Evolutionary conservation across 2,888 invertebrate genomes (phyloP).

Genomic region (Mamestra brassicae): DNA sequence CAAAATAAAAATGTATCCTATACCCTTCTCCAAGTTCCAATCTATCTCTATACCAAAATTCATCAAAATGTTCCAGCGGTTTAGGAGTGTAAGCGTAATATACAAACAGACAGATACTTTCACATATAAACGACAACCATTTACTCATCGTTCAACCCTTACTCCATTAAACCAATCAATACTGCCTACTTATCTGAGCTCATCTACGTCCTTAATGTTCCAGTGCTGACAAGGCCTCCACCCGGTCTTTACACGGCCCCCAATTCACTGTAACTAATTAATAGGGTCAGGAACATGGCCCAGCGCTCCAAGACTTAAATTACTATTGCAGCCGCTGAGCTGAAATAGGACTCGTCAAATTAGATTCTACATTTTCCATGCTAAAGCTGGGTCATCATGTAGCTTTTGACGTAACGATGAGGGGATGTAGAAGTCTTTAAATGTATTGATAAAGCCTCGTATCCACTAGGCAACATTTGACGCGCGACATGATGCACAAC

Average conservation of each 20-base stretch:
- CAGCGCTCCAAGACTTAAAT: slow-evolving; percentile 30
- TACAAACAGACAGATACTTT: background rate
- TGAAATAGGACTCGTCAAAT: slow-evolving; percentile 1
- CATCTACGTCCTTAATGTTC: slow-evolving; percentile 33
- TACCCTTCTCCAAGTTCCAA: too few relatives aligned
- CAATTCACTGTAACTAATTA: slow-evolving; percentile 52
- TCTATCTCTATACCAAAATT: background rate
- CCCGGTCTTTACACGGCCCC: slow-evolving; percentile 47
- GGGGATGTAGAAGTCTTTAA: background rate
- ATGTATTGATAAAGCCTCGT: too few relatives aligned
- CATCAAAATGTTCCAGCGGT: background rate
- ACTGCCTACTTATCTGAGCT: slow-evolving; percentile 18
- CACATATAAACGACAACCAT: too few relatives aligned
- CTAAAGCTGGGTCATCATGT: background rate
- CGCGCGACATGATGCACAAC: too few relatives aligned
- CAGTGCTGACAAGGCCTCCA: slow-evolving; percentile 35
- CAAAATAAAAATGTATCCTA: background rate
- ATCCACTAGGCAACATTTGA: too few relatives aligned
- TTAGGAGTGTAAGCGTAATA: background rate
- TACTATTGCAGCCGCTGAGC: slow-evolving; percentile 28
- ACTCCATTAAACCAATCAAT: slow-evolving; percentile 16
- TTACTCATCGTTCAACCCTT: background rate
- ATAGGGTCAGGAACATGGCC: slow-evolving; percentile 51
- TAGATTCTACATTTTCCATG: slow-evolving; percentile 15
- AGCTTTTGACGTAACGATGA: background rate